Evolutionary conservation across 2,797 vertebrate species (phyloP).

Genomic region (Thunnus albacares): DNA sequence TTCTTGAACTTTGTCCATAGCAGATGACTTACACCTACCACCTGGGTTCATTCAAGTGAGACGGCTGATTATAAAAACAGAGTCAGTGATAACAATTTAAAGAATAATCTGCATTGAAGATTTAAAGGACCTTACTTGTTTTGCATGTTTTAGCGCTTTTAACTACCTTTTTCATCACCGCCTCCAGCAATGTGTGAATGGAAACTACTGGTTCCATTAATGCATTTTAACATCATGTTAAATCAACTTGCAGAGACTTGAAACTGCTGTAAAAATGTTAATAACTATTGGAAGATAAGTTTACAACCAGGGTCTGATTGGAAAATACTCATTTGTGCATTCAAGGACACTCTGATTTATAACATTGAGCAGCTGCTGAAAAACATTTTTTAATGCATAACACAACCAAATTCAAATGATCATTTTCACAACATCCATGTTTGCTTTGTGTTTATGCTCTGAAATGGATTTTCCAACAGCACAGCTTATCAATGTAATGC

Average conservation of each 20-base stretch:
- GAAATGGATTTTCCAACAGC: slow-evolving; percentile 15
- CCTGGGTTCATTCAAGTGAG: slow-evolving; percentile 26
- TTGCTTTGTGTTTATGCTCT: neutral
- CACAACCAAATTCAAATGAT: neutral
- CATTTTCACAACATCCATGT: slow-evolving; percentile 8
- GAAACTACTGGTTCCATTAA: slow-evolving; percentile 30
- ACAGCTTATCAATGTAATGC: neutral
- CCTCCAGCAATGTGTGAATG: slow-evolving; percentile 26
- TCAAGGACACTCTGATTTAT: neutral
- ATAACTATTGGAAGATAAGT: neutral
- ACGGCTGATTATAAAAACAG: slow-evolving; percentile 24
- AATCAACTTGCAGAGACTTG: slow-evolving; percentile 26
- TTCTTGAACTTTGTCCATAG: slow-evolving; percentile 44
- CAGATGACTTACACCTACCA: slow-evolving; percentile 40
- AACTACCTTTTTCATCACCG: slow-evolving; percentile 29
- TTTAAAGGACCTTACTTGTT: slow-evolving; percentile 28
- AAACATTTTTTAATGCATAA: slow-evolving; percentile 13
- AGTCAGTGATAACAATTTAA: slow-evolving; percentile 21
- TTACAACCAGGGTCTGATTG: slow-evolving; percentile 11
- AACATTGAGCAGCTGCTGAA: neutral
- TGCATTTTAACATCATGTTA: slow-evolving; percentile 30
- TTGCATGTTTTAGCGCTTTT: slow-evolving; percentile 60
- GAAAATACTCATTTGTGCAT: slow-evolving; percentile 10
- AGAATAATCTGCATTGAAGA: slow-evolving; percentile 23
- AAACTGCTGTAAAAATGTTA: slow-evolving; percentile 16